These are phyloP conservation scores for Liolophura sinensis DNA, from an alignment of 1,140 invertebrate genomes.

Conservation along the genomic window DNA sequence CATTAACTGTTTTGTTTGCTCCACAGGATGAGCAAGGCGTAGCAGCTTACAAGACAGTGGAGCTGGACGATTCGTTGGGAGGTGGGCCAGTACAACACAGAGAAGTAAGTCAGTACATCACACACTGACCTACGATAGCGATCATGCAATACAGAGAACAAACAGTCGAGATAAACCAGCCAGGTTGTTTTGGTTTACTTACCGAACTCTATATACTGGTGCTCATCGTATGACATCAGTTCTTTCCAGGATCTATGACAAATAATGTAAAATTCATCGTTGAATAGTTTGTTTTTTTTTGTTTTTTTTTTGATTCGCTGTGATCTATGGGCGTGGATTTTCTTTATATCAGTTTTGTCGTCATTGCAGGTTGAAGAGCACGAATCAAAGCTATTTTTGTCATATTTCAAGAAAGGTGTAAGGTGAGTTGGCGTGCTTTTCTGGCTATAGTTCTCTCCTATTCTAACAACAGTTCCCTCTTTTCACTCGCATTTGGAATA, in stretches of 20 bases:
- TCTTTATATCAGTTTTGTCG: constrained; percentile 2
- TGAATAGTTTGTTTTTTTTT: background rate
- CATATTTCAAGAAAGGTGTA: constrained; percentile 68
- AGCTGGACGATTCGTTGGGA: constrained; percentile 81
- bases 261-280: too few species aligned
- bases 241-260: too few species aligned
- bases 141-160: background rate
- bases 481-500: too few species aligned
- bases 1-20: too few species aligned
- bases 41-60: constrained; percentile 84
- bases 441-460: too few species aligned
- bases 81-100: constrained; percentile 84
- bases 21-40: constrained; percentile 79
- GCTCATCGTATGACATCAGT: too few species aligned
- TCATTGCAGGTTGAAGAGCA: constrained; percentile 69
- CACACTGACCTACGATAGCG: too few species aligned
- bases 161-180: background rate
- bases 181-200: too few species aligned
- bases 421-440: constrained; percentile 21
- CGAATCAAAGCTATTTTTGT: constrained; percentile 78
- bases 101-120: constrained; percentile 72
- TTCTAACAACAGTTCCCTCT: too few species aligned
- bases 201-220: background rate
- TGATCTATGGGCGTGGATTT: background rate
- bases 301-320: background rate